A percentile compares a stretch with the other conserved stretches of the same genome.
These are phyloP conservation scores for Triops longicaudatus DNA, from an alignment of 1,140 invertebrate species.

Conservation along the genomic window DNA sequence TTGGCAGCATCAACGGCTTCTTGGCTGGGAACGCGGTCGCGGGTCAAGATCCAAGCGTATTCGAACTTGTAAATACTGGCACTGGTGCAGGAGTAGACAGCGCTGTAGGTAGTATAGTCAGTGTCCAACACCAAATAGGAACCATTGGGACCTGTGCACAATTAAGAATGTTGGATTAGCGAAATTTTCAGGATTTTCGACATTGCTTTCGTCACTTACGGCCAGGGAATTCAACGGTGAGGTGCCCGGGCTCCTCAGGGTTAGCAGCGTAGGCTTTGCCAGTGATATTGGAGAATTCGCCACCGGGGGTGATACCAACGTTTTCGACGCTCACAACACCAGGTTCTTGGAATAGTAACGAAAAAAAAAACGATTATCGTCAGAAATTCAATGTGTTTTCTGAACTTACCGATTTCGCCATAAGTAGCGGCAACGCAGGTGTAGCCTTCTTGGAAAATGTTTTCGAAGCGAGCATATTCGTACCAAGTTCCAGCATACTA, in stretches of 20 bases:
- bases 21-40: slow-evolving; percentile 19
- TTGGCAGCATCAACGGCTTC: slow-evolving; percentile 17
- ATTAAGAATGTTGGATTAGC: background rate
- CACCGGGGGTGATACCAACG: slow-evolving; percentile 17
- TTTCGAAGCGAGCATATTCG: slow-evolving; percentile 25
- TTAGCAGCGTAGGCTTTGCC: slow-evolving; percentile 23
- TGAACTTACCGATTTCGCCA: slow-evolving; percentile 26
- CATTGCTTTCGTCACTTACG: too few species aligned
- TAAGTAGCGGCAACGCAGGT: slow-evolving; percentile 23
- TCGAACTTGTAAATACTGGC: slow-evolving; percentile 23
- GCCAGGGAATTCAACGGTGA: slow-evolving; percentile 25
- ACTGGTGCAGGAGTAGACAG: slow-evolving; percentile 26
- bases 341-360: background rate
- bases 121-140: slow-evolving; percentile 29
- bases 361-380: too few species aligned
- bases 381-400: too few species aligned
- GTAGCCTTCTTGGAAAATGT: slow-evolving; percentile 25
- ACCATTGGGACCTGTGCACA: slow-evolving; percentile 22
- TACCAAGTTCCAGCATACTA: slow-evolving; percentile 29
- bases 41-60: slow-evolving; percentile 28
- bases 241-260: slow-evolving; percentile 17
- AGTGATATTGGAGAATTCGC: slow-evolving; percentile 24
- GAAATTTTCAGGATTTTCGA: background rate
- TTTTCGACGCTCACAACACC: slow-evolving; percentile 24
- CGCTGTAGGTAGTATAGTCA: slow-evolving; percentile 23